Conservation (phyloP, 2,797 vertebrate species). For the Coendou prehensilis region DNA sequence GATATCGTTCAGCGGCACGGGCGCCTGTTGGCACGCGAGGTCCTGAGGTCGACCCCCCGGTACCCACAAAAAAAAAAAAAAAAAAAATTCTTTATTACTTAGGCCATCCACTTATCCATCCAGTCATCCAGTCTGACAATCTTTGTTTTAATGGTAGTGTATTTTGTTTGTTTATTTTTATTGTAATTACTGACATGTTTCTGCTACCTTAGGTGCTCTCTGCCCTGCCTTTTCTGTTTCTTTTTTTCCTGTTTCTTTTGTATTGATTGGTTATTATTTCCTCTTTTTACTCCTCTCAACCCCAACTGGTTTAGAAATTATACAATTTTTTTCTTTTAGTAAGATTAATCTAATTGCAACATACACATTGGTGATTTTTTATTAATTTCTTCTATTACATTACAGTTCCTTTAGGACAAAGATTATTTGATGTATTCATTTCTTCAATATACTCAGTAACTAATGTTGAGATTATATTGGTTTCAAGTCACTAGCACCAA, state of each 20-base stretch:
- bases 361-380: neutral
- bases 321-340: neutral
- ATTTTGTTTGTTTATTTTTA: neutral
- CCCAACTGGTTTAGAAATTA: constrained; percentile 40
- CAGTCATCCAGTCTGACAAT: neutral
- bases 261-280: neutral
- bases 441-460: neutral
- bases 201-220: neutral
- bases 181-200: neutral
- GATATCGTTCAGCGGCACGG: too few species aligned
- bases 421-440: neutral
- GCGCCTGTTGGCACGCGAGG: too few species aligned
- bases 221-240: neutral
- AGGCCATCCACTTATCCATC: neutral
- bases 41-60: too few species aligned
- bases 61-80: too few species aligned
- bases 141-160: neutral
- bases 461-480: neutral
- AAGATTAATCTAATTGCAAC: neutral
- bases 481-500: neutral
- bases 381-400: neutral
- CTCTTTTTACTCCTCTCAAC: neutral
- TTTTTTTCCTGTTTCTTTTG: neutral
- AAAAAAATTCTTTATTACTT: neutral
- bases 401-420: neutral